Percentiles rank a stretch among this genome's conserved stretches.
Conservation (phyloP, 2,888 invertebrate species). For the Xanthorhoe designata region DNA sequence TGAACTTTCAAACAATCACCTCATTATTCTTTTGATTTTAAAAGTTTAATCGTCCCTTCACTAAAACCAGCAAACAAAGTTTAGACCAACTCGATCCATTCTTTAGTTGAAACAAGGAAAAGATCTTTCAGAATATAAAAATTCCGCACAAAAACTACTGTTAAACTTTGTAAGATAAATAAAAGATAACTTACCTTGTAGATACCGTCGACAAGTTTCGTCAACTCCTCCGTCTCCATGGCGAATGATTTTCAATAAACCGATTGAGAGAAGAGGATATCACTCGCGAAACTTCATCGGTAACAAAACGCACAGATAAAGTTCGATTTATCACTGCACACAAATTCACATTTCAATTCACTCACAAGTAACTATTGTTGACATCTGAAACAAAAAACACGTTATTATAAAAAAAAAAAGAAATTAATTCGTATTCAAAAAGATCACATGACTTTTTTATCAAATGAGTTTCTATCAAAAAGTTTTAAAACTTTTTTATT, state of each 20-base stretch:
- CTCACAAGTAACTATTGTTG: constrained; percentile 70
- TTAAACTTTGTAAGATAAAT: constrained; percentile 1
- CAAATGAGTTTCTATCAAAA: constrained; percentile 19
- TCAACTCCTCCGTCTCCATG: constrained; percentile 95
- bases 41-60: constrained; percentile 32
- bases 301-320: constrained; percentile 64
- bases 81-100: constrained; percentile 10
- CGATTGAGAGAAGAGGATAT: constrained; percentile 60
- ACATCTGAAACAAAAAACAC: constrained; percentile 81
- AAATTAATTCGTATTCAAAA: constrained; percentile 24
- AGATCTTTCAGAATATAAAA: background rate
- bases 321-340: constrained; percentile 74
- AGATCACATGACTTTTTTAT: constrained; percentile 40
- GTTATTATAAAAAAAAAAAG: constrained; percentile 8
- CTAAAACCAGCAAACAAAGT: constrained; percentile 9
- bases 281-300: constrained; percentile 80
- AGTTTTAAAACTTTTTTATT: constrained; percentile 44
- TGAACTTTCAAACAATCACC: constrained; percentile 39
- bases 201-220: constrained; percentile 95
- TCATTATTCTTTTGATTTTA: constrained; percentile 32
- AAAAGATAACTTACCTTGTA: constrained; percentile 89
- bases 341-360: constrained; percentile 82
- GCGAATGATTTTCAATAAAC: constrained; percentile 70
- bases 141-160: constrained; percentile 1
- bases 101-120: background rate